Evolutionary conservation across 2,797 vertebrate genomes (phyloP).

Genomic region (Neopelma chrysocephalum): DNA sequence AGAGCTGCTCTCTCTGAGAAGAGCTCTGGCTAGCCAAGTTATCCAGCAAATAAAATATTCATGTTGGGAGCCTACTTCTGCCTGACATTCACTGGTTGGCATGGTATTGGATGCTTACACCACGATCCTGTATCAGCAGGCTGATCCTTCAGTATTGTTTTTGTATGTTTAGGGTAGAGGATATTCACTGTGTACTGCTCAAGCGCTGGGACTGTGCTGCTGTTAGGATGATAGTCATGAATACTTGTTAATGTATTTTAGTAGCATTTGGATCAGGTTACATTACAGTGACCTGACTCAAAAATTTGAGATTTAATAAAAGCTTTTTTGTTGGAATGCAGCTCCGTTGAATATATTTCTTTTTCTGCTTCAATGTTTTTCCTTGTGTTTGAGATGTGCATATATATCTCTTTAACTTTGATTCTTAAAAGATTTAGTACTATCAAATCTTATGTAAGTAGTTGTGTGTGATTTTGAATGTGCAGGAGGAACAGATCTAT

Average conservation of each 20-base stretch:
- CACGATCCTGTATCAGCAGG: background rate
- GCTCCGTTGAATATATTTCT: background rate
- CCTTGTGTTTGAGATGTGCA: background rate
- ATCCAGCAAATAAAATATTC: background rate
- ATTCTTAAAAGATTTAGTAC: background rate
- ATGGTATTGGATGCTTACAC: background rate
- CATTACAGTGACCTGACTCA: background rate
- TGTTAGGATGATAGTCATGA: background rate
- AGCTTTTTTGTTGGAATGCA: background rate
- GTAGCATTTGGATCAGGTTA: background rate
- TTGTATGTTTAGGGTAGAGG: background rate
- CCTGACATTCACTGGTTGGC: background rate
- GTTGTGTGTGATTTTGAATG: background rate
- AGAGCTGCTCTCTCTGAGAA: background rate
- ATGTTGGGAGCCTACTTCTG: background rate
- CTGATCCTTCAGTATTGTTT: background rate
- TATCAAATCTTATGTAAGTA: background rate
- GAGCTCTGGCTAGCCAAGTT: background rate
- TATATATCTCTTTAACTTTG: background rate
- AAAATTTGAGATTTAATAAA: background rate
- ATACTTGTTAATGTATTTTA: background rate
- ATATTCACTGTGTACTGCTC: background rate
- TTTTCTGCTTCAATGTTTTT: background rate
- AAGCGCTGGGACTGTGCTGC: background rate
- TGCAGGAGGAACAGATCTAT: background rate